These are phyloP conservation scores for Drosophila pandora DNA, from an alignment of 1,140 invertebrate genomes.

Conservation along the genomic window DNA sequence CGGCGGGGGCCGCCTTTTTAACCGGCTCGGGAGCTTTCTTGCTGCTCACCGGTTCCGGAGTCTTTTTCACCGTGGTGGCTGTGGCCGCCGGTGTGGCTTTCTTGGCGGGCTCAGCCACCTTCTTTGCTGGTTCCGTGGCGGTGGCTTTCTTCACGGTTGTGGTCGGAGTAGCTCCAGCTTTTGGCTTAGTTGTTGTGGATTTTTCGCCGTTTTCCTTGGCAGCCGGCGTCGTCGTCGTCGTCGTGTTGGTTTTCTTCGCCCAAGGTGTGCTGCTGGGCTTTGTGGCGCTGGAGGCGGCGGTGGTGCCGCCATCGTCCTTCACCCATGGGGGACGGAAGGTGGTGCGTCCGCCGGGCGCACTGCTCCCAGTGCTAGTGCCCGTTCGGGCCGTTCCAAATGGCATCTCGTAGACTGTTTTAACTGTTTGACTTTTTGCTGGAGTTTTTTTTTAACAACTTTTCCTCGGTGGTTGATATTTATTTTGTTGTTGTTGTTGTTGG, in stretches of 20 bases:
- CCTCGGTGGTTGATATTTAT: slow-evolving; percentile 23
- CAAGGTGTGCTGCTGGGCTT: slow-evolving; percentile 85
- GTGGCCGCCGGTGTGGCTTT: slow-evolving; percentile 35
- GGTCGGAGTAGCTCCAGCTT: slow-evolving; percentile 34
- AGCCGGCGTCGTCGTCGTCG: slow-evolving; percentile 39
- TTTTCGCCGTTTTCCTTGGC: slow-evolving; percentile 80
- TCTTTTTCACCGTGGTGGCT: slow-evolving; percentile 48
- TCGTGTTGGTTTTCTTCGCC: slow-evolving; percentile 83
- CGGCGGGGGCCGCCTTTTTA: slow-evolving; percentile 47
- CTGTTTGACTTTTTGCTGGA: slow-evolving; percentile 44
- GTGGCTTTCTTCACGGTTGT: slow-evolving; percentile 42
- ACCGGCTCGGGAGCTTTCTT: slow-evolving; percentile 57
- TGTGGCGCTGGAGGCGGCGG: slow-evolving; percentile 84
- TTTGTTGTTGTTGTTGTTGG: neutral
- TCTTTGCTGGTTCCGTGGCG: slow-evolving; percentile 33
- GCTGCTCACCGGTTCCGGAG: slow-evolving; percentile 46
- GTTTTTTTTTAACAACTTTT: neutral
- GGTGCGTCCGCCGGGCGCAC: slow-evolving; percentile 84
- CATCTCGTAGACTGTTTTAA: slow-evolving; percentile 47
- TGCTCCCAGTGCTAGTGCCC: slow-evolving; percentile 64
- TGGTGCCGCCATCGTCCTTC: slow-evolving; percentile 86
- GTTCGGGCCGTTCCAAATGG: slow-evolving; percentile 76
- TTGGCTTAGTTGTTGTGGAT: slow-evolving; percentile 31
- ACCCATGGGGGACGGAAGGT: slow-evolving; percentile 93
- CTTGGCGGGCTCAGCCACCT: slow-evolving; percentile 40